Base-by-base conservation (phyloP, 2,113 vertebrate genomes). In the Thunnus maccoyii region DNA sequence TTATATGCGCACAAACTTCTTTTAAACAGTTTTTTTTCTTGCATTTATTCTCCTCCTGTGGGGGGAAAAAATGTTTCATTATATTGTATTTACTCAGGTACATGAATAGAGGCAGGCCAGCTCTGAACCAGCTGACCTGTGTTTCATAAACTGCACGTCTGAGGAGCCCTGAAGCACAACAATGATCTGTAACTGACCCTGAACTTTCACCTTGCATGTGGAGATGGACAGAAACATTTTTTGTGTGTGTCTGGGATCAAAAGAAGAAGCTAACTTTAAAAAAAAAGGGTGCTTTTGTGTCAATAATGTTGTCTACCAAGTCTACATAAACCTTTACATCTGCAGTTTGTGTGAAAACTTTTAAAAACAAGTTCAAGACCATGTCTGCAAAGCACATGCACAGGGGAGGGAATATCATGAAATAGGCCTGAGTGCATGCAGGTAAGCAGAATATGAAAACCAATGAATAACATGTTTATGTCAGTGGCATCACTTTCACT, bases 11-110 rank as follows among this genome's bases (percentile, higher is more conserved):
- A 55, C 18, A 55, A 11, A 20, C 93, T 85, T 92, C 89, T 89
- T 88, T 91, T 95, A 11, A 47, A 92, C 94, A 94, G 0, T 41
- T 27, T 50, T 22, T 30, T n/a, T 14, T 50, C 50, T 51, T 56
- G 10, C 10, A 44, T 3, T 56, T 48, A 13, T 66, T 56, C 25
- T 57, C 50, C 50, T 72, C 32, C 36, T 36, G 36, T 36, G 36
- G 32, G 6, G 16, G 46, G 16, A 2, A 44, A 76, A 36, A 52
- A 27, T 41, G 25, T 70, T 57, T 84, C 46, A 44, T 72, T 57
- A 51, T 51, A 10, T 27, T 65, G 63, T 48, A 17, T 83, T 80
- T 30, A 54, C 56, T 51, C 56, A 74, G 57, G 36, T 41, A 64
- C 22, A 66, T 22, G 48, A 22, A 48, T 12, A 46, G 22, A 63